Conservation (phyloP, 2,113 vertebrate genomes). For the Sylvietta virens region DNA sequence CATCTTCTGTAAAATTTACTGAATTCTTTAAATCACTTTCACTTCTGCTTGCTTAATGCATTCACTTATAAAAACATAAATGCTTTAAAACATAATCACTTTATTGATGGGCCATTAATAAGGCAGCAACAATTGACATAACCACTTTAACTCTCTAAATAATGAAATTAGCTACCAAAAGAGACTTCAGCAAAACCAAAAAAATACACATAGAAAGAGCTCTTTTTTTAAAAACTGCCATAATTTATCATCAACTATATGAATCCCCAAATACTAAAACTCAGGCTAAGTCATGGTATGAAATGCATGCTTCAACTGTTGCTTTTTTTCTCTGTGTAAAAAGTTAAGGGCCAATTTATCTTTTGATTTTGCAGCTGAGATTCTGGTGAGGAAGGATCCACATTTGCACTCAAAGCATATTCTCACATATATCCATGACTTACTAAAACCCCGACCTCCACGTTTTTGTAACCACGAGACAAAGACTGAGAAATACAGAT, state of each 20-base stretch:
- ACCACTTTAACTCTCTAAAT: background rate
- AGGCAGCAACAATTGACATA: background rate
- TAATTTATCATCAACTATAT: background rate
- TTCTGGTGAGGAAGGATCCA: background rate
- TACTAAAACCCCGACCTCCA: background rate
- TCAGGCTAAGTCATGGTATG: background rate
- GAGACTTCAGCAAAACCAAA: background rate
- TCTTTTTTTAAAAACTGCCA: background rate
- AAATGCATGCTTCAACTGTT: background rate
- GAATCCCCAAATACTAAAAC: background rate
- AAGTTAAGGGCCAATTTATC: background rate
- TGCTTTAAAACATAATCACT: background rate
- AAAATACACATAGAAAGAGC: rapidly evolving
- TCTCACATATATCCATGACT: background rate
- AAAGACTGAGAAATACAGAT: background rate
- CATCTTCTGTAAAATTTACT: background rate
- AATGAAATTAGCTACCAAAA: background rate
- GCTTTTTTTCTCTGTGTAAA: background rate
- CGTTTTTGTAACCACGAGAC: background rate
- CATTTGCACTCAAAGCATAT: background rate
- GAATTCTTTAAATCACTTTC: background rate
- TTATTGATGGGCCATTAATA: background rate
- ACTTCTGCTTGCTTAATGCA: background rate
- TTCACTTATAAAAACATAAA: background rate
- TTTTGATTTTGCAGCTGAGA: background rate